Evolutionary conservation across 2,888 invertebrate species (phyloP), one percentile per base, ranked within the genome.

Genomic region (Drosophila atripex): DNA sequence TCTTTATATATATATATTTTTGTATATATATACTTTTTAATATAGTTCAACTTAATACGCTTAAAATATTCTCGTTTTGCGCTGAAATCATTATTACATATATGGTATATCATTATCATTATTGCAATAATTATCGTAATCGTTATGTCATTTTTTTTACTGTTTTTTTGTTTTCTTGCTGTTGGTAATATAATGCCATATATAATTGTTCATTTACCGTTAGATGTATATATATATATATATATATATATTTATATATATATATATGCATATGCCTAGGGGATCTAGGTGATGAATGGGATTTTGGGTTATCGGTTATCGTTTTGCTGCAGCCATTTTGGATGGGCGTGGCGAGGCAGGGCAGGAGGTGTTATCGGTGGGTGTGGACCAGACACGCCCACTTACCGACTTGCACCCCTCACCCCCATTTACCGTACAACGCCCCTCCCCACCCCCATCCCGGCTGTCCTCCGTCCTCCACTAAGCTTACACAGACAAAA

Each of bases 11-110:
- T 55, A 63, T 49, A 35, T 60, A n/a, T n/a, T 18, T 41, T 32
- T 57, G 41, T 49, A 25, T 14, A 38, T 32, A 52, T 46, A 65
- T 64, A 47, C 0, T 65, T 46, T 35, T 52, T 49, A 58, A 35
- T 60, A 69, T 77, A 86, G 79, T 71, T 82, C 79, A 82, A 80
- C 86, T 85, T 80, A 80, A 82, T 78, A 75, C 70, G 86, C 80
- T 80, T 80, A 80, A 85, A 77, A 78, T 80, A 82, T 63, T 63
- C 35, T 63, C 38, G 64, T 63, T 63, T 64, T 30, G 63, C 63
- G 64, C 32, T 63, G 64, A 63, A 63, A 63, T 63, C 61, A 63
- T 63, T 77, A 63, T 63, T 77, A 79, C 85, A 79, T 79, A 68
- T 80, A 79, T 69, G 75, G 68, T 80, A 60, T 71, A 70, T 70